Percentiles rank a stretch among this genome's conserved stretches.
Evolutionary conservation across 2,113 vertebrate species (phyloP).

Genomic region (Sylvia atricapilla): DNA sequence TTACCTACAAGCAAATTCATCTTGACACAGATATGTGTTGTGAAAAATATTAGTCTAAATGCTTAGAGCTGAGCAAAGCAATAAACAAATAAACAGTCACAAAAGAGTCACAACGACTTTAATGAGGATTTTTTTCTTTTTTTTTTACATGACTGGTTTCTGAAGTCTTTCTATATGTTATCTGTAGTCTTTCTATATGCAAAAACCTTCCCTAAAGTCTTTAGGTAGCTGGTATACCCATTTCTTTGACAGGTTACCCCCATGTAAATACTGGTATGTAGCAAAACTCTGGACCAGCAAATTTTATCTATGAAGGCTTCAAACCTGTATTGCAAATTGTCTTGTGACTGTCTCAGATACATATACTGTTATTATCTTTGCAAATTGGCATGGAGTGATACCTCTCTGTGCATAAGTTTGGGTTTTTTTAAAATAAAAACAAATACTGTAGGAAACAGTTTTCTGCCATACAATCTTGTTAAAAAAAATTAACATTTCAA

Average conservation of each 20-base stretch:
- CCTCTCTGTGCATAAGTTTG: background rate
- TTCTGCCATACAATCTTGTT: background rate
- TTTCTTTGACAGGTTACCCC: background rate
- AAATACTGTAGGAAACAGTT: background rate
- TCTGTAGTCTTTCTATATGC: background rate
- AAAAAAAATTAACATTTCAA: slow-evolving; percentile 47
- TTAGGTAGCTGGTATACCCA: background rate
- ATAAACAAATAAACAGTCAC: background rate
- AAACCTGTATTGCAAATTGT: background rate
- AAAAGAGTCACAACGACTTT: background rate
- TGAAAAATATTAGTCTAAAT: background rate
- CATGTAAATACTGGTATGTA: background rate
- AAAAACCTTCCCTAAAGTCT: background rate
- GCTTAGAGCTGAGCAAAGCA: background rate
- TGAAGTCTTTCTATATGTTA: background rate
- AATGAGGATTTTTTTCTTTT: background rate
- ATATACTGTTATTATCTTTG: background rate
- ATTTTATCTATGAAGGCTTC: background rate
- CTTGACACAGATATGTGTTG: background rate
- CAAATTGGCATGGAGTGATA: background rate
- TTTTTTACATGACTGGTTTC: background rate
- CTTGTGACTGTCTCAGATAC: background rate
- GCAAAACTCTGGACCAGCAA: background rate
- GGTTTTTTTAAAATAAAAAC: background rate
- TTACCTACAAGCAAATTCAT: background rate